Evolutionary conservation across 2,888 invertebrate genomes (phyloP).

Genomic region (Drosophila putrida): DNA sequence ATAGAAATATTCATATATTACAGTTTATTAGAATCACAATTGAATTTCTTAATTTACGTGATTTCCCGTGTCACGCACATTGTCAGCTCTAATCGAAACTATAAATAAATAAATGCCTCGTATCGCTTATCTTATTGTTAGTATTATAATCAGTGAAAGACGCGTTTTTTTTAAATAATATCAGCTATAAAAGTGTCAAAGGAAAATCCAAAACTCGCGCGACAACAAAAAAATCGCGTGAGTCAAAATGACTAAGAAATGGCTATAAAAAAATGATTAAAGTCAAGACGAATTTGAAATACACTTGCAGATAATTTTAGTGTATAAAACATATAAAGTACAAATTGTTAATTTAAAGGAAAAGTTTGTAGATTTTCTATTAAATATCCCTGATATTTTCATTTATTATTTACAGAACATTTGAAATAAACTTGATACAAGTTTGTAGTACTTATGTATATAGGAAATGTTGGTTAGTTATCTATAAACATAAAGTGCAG

Average conservation of each 20-base stretch:
- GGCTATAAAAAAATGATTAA: neutral
- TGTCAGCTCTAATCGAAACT: neutral
- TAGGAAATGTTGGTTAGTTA: too few species aligned
- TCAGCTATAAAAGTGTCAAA: neutral
- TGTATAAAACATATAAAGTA: too few species aligned
- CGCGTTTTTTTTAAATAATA: conserved; percentile 8
- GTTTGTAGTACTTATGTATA: too few species aligned
- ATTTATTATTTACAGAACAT: too few species aligned
- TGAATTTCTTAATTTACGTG: neutral
- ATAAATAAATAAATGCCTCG: conserved; percentile 9
- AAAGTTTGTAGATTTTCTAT: too few species aligned
- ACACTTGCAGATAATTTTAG: neutral
- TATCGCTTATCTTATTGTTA: neutral
- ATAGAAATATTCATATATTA: too few species aligned
- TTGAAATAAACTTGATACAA: too few species aligned
- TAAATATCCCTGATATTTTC: too few species aligned
- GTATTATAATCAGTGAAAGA: neutral
- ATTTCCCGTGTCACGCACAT: conserved; percentile 1
- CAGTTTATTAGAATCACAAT: neutral
- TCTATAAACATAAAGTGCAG: too few species aligned
- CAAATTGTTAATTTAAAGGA: too few species aligned
- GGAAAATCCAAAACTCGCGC: conserved; percentile 7
- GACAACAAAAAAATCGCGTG: conserved; percentile 15
- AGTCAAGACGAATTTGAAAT: neutral
- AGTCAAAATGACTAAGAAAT: neutral